Conservation (phyloP, 1,140 invertebrate species). For the Panagrolaimus sp. region DNA sequence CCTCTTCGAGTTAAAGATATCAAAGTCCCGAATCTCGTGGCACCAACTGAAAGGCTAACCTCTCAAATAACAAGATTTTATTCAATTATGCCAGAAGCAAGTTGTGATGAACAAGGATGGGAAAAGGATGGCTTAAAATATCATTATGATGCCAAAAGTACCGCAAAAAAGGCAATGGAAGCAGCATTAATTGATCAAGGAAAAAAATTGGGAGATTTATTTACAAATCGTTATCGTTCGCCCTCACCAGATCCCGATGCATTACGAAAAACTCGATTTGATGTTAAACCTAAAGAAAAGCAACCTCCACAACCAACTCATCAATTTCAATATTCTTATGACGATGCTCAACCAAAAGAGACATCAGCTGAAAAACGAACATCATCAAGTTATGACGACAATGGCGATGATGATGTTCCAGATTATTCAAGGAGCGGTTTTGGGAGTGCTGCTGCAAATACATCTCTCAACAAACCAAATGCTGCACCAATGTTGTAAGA, state of each 20-base stretch:
- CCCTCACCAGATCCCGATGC: background rate
- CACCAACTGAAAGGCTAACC: background rate
- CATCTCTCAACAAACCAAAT: background rate
- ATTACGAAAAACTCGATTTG: background rate
- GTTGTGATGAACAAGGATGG: background rate
- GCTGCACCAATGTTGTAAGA: too few relatives aligned
- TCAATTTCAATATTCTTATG: conserved; percentile 3
- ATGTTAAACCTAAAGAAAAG: background rate
- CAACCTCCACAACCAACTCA: background rate
- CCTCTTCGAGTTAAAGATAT: background rate
- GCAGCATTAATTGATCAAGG: conserved; percentile 1
- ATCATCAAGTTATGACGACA: too few relatives aligned
- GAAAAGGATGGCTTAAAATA: background rate
- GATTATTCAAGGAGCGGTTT: background rate
- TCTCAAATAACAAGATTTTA: background rate
- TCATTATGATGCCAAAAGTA: background rate
- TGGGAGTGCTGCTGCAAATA: background rate
- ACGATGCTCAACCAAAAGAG: background rate
- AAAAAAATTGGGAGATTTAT: conserved; percentile 4
- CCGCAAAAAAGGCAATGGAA: background rate
- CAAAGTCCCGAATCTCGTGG: background rate
- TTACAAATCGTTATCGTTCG: background rate
- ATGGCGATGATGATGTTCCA: too few relatives aligned
- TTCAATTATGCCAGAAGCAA: background rate
- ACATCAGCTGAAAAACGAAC: background rate